Evolutionary conservation across 2,888 invertebrate genomes (phyloP).

Genomic region (Drosophila paranaensis): DNA sequence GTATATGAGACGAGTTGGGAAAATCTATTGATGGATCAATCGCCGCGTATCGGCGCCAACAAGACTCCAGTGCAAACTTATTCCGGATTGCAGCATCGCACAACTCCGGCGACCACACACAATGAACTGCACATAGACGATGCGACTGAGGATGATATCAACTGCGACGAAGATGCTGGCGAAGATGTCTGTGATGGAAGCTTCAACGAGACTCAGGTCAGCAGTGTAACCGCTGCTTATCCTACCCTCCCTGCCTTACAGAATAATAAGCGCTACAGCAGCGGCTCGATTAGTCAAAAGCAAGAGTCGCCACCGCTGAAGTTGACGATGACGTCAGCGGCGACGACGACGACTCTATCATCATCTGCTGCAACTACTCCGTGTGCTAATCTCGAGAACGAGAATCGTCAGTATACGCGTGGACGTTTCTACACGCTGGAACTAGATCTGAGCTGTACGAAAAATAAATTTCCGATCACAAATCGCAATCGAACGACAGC

Average conservation of each 20-base stretch:
- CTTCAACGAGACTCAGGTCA: constrained; percentile 31
- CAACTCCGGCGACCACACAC: neutral
- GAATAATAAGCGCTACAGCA: constrained; percentile 61
- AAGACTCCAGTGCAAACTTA: constrained; percentile 20
- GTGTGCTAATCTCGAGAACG: constrained; percentile 68
- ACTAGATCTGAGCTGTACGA: constrained; percentile 86
- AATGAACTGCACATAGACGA: constrained; percentile 70
- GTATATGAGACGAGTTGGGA: constrained; percentile 85
- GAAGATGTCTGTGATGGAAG: constrained; percentile 63
- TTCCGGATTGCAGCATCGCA: neutral
- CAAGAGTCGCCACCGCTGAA: constrained; percentile 19
- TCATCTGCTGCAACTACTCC: constrained; percentile 33
- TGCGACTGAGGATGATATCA: constrained; percentile 51
- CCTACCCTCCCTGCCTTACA: constrained; percentile 19
- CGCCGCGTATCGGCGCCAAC: constrained; percentile 48
- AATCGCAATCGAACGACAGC: constrained; percentile 74
- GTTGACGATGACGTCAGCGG: neutral
- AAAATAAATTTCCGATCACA: constrained; percentile 87
- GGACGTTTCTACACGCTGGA: constrained; percentile 84
- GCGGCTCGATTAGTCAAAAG: constrained; percentile 60
- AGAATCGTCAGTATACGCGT: constrained; percentile 81
- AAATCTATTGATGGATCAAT: constrained; percentile 82
- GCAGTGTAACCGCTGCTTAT: constrained; percentile 36
- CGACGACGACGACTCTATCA: neutral
- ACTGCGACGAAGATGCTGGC: constrained; percentile 39